Percentiles rank a stretch among this genome's conserved stretches.
Evolutionary conservation across 2,113 vertebrate species (phyloP).

Genomic region (Elephantulus edwardii): DNA sequence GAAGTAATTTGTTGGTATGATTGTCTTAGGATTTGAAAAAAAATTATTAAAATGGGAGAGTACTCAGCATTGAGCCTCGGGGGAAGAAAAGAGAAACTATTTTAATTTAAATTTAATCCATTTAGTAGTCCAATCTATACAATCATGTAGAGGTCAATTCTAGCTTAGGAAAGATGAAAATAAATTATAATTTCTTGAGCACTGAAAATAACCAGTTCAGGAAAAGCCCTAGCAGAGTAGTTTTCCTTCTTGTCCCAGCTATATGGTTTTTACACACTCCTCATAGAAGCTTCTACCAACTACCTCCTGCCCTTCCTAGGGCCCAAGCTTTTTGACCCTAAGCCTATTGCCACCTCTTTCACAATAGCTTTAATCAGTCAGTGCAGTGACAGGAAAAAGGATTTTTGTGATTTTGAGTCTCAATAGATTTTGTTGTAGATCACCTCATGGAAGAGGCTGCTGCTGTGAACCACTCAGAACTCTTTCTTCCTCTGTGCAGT

Average conservation of each 20-base stretch:
- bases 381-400: not conserved
- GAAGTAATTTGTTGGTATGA: no score
- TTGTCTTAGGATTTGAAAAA: no score
- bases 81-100: not conserved
- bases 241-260: not conserved
- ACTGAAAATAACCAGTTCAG: not conserved
- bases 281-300: not conserved
- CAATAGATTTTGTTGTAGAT: not conserved
- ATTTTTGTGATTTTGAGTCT: not conserved
- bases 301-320: not conserved
- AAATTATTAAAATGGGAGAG: no score
- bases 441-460: conserved; percentile 58
- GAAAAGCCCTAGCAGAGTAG: not conserved
- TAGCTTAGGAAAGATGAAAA: not conserved
- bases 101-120: not conserved
- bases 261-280: not conserved
- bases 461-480: conserved; percentile 35
- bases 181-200: not conserved
- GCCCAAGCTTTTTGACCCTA: not conserved
- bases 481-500: conserved; percentile 69
- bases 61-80: no score
- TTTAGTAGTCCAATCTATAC: not conserved
- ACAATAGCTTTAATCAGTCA: not conserved
- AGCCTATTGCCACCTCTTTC: not conserved
- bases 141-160: not conserved